Percentiles rank a stretch among this genome's conserved stretches.
phyloP scores from a whole-genome alignment of 2,888 invertebrate species.

The Nasonovia ribisnigri region DNA sequence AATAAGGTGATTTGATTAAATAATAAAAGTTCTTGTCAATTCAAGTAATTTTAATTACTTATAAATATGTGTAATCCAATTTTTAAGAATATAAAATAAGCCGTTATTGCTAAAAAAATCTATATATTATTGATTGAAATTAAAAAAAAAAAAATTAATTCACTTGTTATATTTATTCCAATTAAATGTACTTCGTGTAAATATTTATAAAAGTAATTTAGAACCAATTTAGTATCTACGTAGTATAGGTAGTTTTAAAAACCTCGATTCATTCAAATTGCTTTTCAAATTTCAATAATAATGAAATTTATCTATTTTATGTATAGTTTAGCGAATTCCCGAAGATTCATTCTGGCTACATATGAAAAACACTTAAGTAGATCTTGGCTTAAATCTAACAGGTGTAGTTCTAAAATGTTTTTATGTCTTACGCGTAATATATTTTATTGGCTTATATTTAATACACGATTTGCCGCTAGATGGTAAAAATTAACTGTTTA shows the following conservation, averaged over 20 bases:
- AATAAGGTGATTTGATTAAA: too few relatives aligned
- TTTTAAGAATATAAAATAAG: background rate
- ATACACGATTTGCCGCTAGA: background rate
- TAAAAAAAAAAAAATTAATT: background rate
- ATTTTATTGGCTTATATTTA: conserved; percentile 40
- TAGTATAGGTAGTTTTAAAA: background rate
- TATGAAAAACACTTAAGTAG: conserved; percentile 34
- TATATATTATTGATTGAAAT: background rate
- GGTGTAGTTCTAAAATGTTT: background rate
- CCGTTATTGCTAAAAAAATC: background rate
- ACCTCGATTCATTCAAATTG: background rate
- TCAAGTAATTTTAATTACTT: background rate
- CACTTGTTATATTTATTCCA: background rate
- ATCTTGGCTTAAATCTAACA: background rate
- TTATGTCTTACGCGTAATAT: background rate
- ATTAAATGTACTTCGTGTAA: background rate
- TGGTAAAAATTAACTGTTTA: conserved; percentile 57
- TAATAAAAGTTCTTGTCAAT: background rate
- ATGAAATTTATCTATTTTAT: background rate
- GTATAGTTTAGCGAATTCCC: background rate
- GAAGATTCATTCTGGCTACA: background rate
- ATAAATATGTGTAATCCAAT: background rate
- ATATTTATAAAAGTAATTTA: background rate
- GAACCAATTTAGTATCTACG: background rate
- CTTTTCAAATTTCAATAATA: background rate